Base-by-base conservation (phyloP, 2,113 vertebrate genomes). In the Azemiops feae region DNA sequence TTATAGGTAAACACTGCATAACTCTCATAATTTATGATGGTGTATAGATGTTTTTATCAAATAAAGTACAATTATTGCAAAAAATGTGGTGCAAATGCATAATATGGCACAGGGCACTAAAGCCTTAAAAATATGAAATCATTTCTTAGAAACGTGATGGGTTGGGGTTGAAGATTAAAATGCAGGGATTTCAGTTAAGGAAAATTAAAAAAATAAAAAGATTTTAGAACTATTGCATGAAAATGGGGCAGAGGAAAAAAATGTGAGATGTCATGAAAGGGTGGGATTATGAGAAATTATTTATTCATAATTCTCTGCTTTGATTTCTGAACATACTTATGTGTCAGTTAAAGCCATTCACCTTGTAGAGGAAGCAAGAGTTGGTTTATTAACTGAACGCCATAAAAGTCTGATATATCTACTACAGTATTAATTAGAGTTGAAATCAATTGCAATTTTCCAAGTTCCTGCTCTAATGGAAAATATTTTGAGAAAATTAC, bases 271-370 rank as follows among this genome's bases (percentile, higher is more conserved):
- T 87, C 81, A 87, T 20, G 9, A 90, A 90, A 90, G 43, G 60
- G 54, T 53, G 69, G 88, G 92, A 93, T 93, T 93, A 93, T 86
- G 47, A 87, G 16, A 90, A 54, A 90, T 87, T 90, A 90, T 90
- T 64, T 64, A 90, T 93, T 87, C 88, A 93, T 93, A 90, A 93
- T 90, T 93, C 89, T 90, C 92, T 87, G 30, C 87, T 93, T 90
- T 64, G 81, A 87, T 93, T 60, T 57, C 55, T 87, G 86, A 90
- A 90, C 92, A 90, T 89, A 87, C 45, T 90, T 93, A 64, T 90
- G 16, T 53, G 20, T 7, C n/a, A 1, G 50, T 88, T 90, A 88
- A 95, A 93, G 39, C 91, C 16, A 91, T 89, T 25, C 93, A 0
- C 81, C 60, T 93, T 47, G 60, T 89, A 69, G 55, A 86, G 7